A percentile compares a stretch with the other conserved stretches of the same genome.
phyloP scores from a whole-genome alignment of 2,797 vertebrate genomes.

The Eulemur rubriventer region DNA sequence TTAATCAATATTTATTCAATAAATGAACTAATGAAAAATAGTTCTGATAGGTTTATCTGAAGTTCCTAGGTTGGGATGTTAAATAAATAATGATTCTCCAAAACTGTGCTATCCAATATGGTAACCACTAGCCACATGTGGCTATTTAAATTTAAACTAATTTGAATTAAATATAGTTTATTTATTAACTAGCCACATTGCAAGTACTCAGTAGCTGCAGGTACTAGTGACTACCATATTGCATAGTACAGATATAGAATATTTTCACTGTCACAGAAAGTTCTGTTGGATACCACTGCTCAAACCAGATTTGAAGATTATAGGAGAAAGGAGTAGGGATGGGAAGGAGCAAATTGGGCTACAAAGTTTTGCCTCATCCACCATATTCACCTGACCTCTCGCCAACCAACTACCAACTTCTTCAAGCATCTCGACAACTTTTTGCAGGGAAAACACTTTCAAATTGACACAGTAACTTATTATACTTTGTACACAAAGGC shows the following conservation, averaged over 20 bases:
- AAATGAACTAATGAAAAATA: background rate
- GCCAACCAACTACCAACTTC: too few relatives aligned
- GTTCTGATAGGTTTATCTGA: background rate
- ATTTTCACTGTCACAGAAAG: background rate
- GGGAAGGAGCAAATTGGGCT: too few relatives aligned
- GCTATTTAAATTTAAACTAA: background rate
- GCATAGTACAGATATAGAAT: background rate
- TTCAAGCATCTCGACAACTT: too few relatives aligned
- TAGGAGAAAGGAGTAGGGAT: background rate
- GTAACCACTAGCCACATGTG: background rate
- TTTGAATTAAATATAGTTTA: background rate
- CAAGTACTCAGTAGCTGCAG: background rate
- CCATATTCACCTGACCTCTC: too few relatives aligned
- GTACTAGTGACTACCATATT: fast-evolving
- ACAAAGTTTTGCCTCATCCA: too few relatives aligned
- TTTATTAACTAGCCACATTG: background rate
- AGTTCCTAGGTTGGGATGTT: background rate
- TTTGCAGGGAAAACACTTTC: background rate
- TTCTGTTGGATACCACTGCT: background rate
- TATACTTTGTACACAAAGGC: background rate
- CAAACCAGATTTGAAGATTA: background rate
- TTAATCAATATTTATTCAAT: background rate
- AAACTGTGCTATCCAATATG: background rate
- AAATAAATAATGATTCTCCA: background rate
- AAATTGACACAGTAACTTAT: background rate